These are phyloP conservation scores for Telmatherina bonti DNA, from an alignment of 2,797 vertebrate genomes.

Conservation along the genomic window DNA sequence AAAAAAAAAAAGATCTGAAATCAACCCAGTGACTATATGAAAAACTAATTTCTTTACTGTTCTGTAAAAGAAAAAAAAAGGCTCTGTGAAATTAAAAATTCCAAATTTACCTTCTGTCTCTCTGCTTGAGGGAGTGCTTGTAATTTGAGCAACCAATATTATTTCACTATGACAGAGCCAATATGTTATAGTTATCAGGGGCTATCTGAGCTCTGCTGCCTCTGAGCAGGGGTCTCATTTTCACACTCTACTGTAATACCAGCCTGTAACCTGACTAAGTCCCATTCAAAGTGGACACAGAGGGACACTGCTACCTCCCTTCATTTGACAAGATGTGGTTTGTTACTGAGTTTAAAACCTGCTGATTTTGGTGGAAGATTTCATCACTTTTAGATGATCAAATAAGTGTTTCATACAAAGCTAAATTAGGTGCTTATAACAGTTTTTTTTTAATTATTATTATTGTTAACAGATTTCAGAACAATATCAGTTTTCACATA, in stretches of 20 bases:
- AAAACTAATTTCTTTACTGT: constrained; percentile 47
- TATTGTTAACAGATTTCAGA: not conserved
- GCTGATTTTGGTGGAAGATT: not conserved
- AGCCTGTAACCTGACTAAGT: constrained; percentile 34
- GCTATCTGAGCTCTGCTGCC: constrained; percentile 50
- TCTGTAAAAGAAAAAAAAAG: constrained; percentile 47
- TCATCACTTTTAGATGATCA: not conserved
- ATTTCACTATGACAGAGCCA: constrained; percentile 69
- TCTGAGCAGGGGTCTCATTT: constrained; percentile 27
- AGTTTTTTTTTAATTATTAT: no score
- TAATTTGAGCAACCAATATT: constrained; percentile 52
- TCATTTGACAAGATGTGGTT: not conserved
- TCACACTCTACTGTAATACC: constrained; percentile 24
- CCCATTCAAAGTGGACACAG: constrained; percentile 27
- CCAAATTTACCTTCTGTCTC: constrained; percentile 40
- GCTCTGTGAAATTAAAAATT: constrained; percentile 62
- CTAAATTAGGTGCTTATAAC: not conserved
- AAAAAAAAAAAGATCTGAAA: constrained; percentile 48
- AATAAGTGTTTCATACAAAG: constrained; percentile 22
- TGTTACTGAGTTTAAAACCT: not conserved
- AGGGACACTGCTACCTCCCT: not conserved
- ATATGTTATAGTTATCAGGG: constrained; percentile 74
- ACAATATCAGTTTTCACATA: no score
- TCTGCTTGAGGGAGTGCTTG: constrained; percentile 48
- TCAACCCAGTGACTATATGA: constrained; percentile 38